These are phyloP conservation scores for Caradrina clavipalpis DNA, from an alignment of 2,888 invertebrate genomes.

Conservation along the genomic window DNA sequence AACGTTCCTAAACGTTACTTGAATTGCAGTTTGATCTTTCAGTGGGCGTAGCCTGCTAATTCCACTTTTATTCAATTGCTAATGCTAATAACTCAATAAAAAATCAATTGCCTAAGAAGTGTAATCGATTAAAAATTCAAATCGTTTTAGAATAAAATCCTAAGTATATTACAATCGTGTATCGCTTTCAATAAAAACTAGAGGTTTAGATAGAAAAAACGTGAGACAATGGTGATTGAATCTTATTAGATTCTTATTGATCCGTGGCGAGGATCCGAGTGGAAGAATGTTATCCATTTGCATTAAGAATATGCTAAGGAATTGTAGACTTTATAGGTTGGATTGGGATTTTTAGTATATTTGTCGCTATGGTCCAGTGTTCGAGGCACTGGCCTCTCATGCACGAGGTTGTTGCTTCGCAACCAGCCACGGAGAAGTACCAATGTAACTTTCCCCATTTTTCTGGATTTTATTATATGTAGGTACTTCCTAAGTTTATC, in stretches of 20 bases:
- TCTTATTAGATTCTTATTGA: conserved; percentile 48
- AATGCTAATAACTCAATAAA: neutral
- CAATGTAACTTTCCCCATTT: too few species aligned
- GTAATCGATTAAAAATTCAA: conserved; percentile 27
- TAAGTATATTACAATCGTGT: conserved; percentile 25
- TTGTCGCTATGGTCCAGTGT: too few species aligned
- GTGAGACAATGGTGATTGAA: conserved; percentile 39
- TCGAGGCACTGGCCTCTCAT: too few species aligned
- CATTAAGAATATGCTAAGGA: neutral
- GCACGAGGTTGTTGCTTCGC: too few species aligned
- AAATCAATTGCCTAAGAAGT: conserved; percentile 17
- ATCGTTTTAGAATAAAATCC: conserved; percentile 39
- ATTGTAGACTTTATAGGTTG: neutral
- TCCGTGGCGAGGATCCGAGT: neutral
- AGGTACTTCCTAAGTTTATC: too few species aligned
- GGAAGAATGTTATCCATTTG: conserved; percentile 14
- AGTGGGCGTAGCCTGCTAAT: too few species aligned
- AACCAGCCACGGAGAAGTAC: too few species aligned
- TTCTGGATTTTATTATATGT: too few species aligned
- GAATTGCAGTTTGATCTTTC: too few species aligned
- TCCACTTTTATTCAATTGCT: too few species aligned
- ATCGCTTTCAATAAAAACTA: conserved; percentile 55
- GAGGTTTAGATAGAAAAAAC: conserved; percentile 39
- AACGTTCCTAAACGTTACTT: too few species aligned
- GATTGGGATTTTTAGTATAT: too few species aligned